These are phyloP conservation scores for Argentina silus DNA, from an alignment of 2,797 vertebrate species.

Conservation along the genomic window DNA sequence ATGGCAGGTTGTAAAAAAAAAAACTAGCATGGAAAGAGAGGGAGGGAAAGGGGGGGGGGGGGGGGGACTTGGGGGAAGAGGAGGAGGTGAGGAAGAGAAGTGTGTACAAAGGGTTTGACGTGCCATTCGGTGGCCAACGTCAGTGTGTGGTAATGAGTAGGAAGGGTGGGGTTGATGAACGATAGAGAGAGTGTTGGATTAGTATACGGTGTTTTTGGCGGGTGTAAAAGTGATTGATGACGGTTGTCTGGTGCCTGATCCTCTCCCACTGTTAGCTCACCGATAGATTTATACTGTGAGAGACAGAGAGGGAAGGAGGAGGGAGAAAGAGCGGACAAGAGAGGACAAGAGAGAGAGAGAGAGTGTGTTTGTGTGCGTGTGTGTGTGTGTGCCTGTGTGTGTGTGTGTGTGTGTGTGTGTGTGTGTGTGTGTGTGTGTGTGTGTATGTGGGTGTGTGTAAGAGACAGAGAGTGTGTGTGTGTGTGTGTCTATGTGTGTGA, in stretches of 20 bases:
- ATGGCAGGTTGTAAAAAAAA: not conserved
- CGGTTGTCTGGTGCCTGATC: not conserved
- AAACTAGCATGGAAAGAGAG: not conserved
- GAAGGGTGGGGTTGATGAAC: not conserved
- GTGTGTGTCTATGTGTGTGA: no score
- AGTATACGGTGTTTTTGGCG: not conserved
- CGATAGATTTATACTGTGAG: conserved; percentile 8
- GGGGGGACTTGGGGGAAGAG: not conserved
- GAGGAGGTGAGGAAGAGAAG: not conserved
- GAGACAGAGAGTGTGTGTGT: not conserved
- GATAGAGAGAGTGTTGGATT: not conserved
- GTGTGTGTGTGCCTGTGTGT: no score
- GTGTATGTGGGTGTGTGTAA: not conserved
- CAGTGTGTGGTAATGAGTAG: not conserved
- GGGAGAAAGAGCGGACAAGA: no score
- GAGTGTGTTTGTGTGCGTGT: not conserved
- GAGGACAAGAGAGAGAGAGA: no score
- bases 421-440: no score
- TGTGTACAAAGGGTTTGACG: no score
- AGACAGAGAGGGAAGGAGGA: not conserved
- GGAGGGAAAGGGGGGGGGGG: not conserved
- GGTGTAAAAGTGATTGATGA: not conserved
- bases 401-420: no score
- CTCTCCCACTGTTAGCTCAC: not conserved
- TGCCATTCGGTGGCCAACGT: not conserved